Percentiles rank a stretch among this genome's conserved stretches.
phyloP scores from a whole-genome alignment of 2,113 vertebrate genomes.

The Spilogale gracilis region DNA sequence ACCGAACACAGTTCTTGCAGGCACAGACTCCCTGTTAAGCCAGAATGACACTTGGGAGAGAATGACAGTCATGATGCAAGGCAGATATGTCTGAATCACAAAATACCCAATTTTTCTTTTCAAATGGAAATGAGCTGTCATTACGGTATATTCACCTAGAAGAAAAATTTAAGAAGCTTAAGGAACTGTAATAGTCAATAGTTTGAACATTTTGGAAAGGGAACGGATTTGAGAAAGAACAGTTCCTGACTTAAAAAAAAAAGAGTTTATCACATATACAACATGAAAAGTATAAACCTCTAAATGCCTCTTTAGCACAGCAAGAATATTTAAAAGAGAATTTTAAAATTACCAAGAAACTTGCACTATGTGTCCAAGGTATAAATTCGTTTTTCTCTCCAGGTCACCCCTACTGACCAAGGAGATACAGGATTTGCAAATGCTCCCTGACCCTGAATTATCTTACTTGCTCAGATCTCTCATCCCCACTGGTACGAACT shows the following conservation, averaged over 20 bases:
- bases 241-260: neutral
- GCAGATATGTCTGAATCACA: slow-evolving; percentile 99
- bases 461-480: neutral
- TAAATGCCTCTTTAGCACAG: neutral
- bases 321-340: neutral
- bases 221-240: slow-evolving; percentile 51
- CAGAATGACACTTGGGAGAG: slow-evolving; percentile 99
- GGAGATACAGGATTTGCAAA: neutral
- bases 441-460: neutral
- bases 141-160: slow-evolving; percentile 98
- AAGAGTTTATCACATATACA: neutral
- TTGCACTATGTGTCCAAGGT: neutral
- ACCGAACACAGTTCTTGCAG: slow-evolving; percentile 99
- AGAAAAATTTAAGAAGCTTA: slow-evolving; percentile 74
- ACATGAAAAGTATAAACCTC: neutral
- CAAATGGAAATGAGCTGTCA: slow-evolving; percentile 99
- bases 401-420: neutral
- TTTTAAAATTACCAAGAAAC: neutral
- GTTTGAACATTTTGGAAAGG: slow-evolving; percentile 59
- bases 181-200: slow-evolving; percentile 60
- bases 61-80: slow-evolving; percentile 99
- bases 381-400: neutral
- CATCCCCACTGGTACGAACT: neutral
- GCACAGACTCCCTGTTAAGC: slow-evolving; percentile 99
- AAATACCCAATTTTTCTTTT: slow-evolving; percentile 99